These are phyloP conservation scores for Trematocara variabile DNA, from an alignment of 2,113 vertebrate species.

Conservation along the genomic window DNA sequence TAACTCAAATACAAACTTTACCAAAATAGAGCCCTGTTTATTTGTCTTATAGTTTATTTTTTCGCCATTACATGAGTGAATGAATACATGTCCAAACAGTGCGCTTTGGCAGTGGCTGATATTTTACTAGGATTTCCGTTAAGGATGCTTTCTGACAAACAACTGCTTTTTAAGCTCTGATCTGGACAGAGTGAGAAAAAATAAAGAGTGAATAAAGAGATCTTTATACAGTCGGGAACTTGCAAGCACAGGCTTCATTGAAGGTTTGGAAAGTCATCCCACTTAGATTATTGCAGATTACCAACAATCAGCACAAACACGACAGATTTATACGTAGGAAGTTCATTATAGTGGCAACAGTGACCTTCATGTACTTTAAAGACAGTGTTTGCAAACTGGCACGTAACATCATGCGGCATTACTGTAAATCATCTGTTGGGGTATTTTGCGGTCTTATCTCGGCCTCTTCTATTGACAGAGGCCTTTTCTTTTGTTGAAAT, in stretches of 20 bases:
- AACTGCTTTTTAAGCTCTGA: not conserved
- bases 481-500: slow-evolving; percentile 20
- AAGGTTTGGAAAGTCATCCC: not conserved
- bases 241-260: not conserved
- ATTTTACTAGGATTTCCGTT: slow-evolving; percentile 29
- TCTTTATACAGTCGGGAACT: not conserved
- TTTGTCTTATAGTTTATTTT: slow-evolving; percentile 49
- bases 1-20: slow-evolving; percentile 17
- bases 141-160: slow-evolving; percentile 55
- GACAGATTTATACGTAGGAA: not conserved
- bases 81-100: slow-evolving; percentile 41
- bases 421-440: not conserved
- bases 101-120: not conserved
- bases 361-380: not conserved
- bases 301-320: not conserved
- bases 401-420: slow-evolving; percentile 3
- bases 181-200: not conserved
- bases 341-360: not conserved
- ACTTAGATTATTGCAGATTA: not conserved
- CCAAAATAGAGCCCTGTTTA: slow-evolving; percentile 39
- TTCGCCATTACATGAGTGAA: slow-evolving; percentile 30
- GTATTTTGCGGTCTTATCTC: slow-evolving; percentile 27
- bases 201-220: not conserved
- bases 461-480: not conserved
- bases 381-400: not conserved